Evolutionary conservation across 2,797 vertebrate genomes (phyloP).

Genomic region (Oreochromis mossambicus): DNA sequence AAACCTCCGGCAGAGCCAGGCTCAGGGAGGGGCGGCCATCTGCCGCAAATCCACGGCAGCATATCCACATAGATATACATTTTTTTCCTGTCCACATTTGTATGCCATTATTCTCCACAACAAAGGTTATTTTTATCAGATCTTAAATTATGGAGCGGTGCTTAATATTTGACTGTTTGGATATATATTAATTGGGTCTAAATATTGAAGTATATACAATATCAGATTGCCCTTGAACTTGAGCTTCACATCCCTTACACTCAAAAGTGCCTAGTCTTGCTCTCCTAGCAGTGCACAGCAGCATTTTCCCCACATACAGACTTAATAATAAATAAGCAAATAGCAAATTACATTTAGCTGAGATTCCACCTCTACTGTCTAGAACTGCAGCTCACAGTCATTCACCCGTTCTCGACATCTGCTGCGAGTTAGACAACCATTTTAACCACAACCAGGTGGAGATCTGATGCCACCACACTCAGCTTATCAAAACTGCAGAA

Average conservation of each 20-base stretch:
- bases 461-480: background rate
- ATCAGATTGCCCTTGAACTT: background rate
- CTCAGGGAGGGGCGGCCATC: background rate
- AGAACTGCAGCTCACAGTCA: background rate
- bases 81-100: rapidly evolving
- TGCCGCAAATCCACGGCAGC: rapidly evolving
- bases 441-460: background rate
- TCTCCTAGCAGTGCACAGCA: background rate
- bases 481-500: background rate
- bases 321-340: background rate
- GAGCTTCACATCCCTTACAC: background rate
- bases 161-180: background rate
- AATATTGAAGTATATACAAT: background rate
- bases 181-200: background rate
- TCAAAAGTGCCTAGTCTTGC: background rate
- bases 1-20: background rate
- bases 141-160: background rate
- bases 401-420: background rate
- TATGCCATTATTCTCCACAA: background rate
- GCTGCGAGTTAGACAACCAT: background rate
- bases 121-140: background rate
- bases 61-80: background rate
- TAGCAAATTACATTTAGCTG: rapidly evolving
- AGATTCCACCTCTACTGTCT: background rate
- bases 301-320: background rate